A percentile compares a stretch with the other conserved stretches of the same genome.
Evolutionary conservation across 2,888 invertebrate species (phyloP).

Genomic region (Idaea straminata): DNA sequence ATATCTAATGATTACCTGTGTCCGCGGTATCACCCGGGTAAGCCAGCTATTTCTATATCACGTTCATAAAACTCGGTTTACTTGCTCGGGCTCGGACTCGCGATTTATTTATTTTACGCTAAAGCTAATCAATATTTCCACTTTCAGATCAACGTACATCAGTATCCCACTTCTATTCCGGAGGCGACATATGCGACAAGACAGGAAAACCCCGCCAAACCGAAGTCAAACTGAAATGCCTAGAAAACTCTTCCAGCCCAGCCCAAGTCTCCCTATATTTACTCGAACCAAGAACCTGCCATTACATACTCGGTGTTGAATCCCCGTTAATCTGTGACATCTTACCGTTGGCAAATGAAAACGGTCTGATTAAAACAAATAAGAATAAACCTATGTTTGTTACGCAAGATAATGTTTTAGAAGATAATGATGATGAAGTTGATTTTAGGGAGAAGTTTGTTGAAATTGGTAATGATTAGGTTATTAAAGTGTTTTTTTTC

Average conservation of each 20-base stretch:
- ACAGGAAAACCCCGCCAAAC: constrained; percentile 89
- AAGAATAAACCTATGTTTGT: constrained; percentile 29
- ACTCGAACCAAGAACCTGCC: constrained; percentile 94
- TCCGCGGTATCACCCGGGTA: too few relatives aligned
- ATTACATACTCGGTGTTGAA: constrained; percentile 97
- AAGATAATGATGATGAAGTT: constrained; percentile 36
- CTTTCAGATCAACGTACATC: constrained; percentile 81
- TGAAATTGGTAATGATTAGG: constrained; percentile 56
- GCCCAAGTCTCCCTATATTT: constrained; percentile 93
- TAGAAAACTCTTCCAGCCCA: constrained; percentile 84
- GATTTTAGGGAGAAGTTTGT: constrained; percentile 36
- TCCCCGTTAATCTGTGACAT: constrained; percentile 94
- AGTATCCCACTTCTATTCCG: constrained; percentile 92
- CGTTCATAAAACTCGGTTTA: too few relatives aligned
- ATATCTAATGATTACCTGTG: too few relatives aligned
- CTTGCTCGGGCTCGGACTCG: too few relatives aligned
- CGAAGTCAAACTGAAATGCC: constrained; percentile 91
- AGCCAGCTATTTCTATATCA: too few relatives aligned
- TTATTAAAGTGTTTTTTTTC: constrained; percentile 15
- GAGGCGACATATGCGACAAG: constrained; percentile 92
- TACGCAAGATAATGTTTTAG: constrained; percentile 31
- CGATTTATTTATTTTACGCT: too few relatives aligned
- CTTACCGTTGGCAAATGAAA: constrained; percentile 88
- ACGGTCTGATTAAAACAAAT: constrained; percentile 81
- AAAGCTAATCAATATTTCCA: too few relatives aligned